Evolutionary conservation across 2,113 vertebrate genomes (phyloP).

Genomic region (Blennius ocellaris): DNA sequence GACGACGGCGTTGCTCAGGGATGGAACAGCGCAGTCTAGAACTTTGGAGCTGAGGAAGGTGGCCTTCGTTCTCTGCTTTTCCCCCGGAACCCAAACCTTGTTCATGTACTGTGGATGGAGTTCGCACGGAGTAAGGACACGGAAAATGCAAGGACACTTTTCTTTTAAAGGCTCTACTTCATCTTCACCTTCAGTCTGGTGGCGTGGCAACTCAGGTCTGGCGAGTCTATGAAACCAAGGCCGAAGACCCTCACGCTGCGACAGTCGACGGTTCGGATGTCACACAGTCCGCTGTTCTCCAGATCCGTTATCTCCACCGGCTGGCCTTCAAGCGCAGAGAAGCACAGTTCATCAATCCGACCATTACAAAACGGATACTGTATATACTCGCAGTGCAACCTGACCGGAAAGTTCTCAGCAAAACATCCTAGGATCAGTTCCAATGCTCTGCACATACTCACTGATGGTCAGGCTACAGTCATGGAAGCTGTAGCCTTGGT

Average conservation of each 20-base stretch:
- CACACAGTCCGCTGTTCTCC: slow-evolving; percentile 79
- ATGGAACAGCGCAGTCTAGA: slow-evolving; percentile 83
- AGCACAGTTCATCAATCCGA: no score
- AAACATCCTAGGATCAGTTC: no score
- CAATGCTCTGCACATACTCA: slow-evolving; percentile 48
- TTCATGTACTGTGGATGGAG: slow-evolving; percentile 71
- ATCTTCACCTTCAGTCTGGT: slow-evolving; percentile 79
- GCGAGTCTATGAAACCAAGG: slow-evolving; percentile 71
- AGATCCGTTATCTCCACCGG: slow-evolving; percentile 77
- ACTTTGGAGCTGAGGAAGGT: slow-evolving; percentile 85
- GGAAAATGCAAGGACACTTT: not conserved
- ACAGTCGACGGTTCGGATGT: slow-evolving; percentile 71
- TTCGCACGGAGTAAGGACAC: not conserved
- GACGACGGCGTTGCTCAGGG: slow-evolving; percentile 70
- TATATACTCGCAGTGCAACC: not conserved
- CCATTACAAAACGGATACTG: no score
- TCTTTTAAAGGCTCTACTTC: not conserved
- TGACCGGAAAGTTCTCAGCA: not conserved
- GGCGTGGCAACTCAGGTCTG: slow-evolving; percentile 77
- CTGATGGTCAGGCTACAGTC: slow-evolving; percentile 83
- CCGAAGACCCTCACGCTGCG: slow-evolving; percentile 70
- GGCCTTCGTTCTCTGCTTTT: slow-evolving; percentile 81
- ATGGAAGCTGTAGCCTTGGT: slow-evolving; percentile 79
- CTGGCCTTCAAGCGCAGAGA: slow-evolving; percentile 64
- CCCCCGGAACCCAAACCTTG: slow-evolving; percentile 78